These are phyloP conservation scores for Axis porcinus DNA, from an alignment of 2,113 vertebrate species.

Conservation along the genomic window DNA sequence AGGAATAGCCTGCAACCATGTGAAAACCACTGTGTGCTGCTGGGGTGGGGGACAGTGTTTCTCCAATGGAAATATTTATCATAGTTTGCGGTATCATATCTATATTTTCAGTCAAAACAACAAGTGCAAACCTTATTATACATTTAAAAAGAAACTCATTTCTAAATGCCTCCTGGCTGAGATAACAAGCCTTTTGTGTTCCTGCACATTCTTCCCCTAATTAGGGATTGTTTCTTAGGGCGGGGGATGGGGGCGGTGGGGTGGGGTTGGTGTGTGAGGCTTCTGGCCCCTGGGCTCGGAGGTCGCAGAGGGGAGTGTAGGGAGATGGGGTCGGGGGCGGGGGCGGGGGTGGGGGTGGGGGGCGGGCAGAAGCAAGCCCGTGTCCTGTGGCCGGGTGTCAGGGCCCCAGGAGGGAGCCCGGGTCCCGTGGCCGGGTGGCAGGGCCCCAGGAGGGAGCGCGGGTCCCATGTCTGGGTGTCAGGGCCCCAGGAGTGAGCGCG, in stretches of 20 bases:
- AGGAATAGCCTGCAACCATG: slow-evolving; percentile 74
- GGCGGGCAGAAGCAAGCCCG: background rate
- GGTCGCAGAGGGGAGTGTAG: fast-evolving
- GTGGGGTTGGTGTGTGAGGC: background rate
- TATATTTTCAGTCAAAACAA: slow-evolving; percentile 63
- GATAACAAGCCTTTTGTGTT: background rate
- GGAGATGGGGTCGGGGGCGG: background rate
- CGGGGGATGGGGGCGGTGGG: background rate
- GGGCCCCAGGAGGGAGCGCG: fast-evolving
- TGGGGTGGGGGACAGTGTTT: background rate
- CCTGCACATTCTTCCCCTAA: background rate
- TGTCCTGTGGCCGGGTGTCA: background rate
- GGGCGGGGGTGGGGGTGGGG: background rate
- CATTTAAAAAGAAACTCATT: slow-evolving; percentile 37
- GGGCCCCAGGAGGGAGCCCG: fast-evolving
- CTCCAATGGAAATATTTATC: slow-evolving; percentile 63
- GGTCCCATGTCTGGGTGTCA: background rate
- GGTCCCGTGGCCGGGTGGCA: background rate
- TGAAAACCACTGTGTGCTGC: slow-evolving; percentile 35
- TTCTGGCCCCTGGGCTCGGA: background rate
- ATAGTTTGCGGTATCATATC: background rate
- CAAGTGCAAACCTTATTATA: slow-evolving; percentile 40
- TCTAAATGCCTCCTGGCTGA: background rate
- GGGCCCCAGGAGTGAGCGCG: background rate
- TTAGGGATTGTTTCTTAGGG: background rate